Conservation (phyloP, 2,113 vertebrate genomes). For the Arenaria interpres region DNA sequence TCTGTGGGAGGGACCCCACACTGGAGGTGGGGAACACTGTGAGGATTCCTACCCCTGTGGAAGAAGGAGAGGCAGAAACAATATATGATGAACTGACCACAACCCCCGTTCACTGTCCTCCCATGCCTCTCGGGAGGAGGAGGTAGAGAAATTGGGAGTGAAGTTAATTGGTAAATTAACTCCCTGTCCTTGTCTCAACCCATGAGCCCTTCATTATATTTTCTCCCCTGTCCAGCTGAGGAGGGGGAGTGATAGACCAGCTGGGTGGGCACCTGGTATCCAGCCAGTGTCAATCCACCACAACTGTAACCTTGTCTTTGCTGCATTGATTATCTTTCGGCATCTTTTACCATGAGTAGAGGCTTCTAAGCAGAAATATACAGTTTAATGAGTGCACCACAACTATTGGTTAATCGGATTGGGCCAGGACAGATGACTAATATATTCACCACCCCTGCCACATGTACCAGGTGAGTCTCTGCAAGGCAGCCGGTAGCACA, state of each 20-base stretch:
- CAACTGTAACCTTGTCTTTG: not conserved
- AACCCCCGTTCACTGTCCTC: not conserved
- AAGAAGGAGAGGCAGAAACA: not conserved
- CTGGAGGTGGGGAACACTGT: not conserved
- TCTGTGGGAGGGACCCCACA: not conserved
- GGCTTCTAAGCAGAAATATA: not conserved
- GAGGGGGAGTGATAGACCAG: not conserved
- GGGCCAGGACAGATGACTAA: not conserved
- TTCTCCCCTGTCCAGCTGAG: not conserved
- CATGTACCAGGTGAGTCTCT: not conserved
- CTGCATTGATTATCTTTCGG: not conserved
- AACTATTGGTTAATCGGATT: not conserved
- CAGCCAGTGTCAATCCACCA: not conserved
- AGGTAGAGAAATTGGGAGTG: not conserved
- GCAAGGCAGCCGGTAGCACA: not conserved
- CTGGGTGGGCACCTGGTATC: not conserved
- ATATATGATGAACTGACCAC: not conserved
- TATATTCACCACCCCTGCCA: not conserved
- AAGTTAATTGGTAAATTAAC: not conserved
- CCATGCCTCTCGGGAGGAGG: rapidly evolving
- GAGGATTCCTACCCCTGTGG: not conserved
- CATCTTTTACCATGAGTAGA: not conserved
- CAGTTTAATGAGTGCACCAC: not conserved
- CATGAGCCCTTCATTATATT: not conserved
- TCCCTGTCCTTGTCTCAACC: not conserved